Conservation (phyloP, 92 coral and sea anemone species). For the Epizoanthus stellaris region DNA sequence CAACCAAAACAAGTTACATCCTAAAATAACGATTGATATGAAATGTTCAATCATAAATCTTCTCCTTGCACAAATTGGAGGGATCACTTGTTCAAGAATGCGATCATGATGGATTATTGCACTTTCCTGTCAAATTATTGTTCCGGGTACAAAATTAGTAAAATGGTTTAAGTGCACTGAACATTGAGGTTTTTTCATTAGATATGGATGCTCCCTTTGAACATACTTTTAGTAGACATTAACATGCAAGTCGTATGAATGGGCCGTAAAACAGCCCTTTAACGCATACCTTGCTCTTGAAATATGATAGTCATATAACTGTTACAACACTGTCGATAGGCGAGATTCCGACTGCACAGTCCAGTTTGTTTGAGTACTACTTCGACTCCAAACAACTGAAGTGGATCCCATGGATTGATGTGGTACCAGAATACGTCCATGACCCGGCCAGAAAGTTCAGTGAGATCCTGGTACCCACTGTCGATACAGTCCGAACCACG, state of each 20-base stretch:
- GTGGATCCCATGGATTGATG: conserved; percentile 97
- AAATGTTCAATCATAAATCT: no score
- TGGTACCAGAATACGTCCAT: conserved; percentile 93
- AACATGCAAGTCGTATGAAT: no score
- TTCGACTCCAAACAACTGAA: conserved; percentile 85
- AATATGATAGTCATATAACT: neutral
- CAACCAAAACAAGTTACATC: no score
- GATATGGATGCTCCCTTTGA: neutral
- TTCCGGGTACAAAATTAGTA: no score
- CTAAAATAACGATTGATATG: no score
- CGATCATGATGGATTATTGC: no score
- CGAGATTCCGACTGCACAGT: conserved; percentile 93
- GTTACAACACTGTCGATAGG: conserved; percentile 48
- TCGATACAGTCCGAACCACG: conserved; percentile 98
- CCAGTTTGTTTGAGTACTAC: conserved; percentile 90
- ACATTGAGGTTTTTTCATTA: no score
- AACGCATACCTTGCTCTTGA: neutral
- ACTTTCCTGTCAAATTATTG: no score
- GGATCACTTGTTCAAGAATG: no score
- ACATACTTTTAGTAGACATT: neutral
- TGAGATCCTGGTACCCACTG: conserved; percentile 98
- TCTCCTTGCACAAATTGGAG: no score
- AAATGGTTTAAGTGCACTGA: no score
- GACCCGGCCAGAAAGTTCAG: conserved; percentile 94
- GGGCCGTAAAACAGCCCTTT: neutral